These are phyloP conservation scores for Loriculus beryllinus DNA, from an alignment of 2,797 vertebrate genomes.

Conservation along the genomic window DNA sequence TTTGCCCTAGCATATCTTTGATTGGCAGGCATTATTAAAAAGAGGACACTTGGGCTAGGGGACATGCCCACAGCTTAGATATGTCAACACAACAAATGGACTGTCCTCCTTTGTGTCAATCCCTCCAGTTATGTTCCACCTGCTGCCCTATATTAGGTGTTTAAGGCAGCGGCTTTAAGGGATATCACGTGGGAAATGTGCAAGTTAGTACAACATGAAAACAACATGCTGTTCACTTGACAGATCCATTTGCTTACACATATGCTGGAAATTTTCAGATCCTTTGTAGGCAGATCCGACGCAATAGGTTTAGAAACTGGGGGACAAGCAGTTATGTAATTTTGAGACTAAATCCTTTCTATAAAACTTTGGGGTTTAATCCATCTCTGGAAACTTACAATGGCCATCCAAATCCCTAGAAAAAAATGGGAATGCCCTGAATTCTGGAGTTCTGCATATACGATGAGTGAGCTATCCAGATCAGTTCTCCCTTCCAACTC, in stretches of 20 bases:
- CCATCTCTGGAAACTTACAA: neutral
- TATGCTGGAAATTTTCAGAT: neutral
- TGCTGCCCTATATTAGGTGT: conserved; percentile 12
- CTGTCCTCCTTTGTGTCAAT: neutral
- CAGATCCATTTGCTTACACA: neutral
- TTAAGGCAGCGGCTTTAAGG: conserved; percentile 8
- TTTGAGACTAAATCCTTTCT: fast-evolving
- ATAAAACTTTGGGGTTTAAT: neutral
- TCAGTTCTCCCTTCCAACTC: neutral
- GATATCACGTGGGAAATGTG: neutral
- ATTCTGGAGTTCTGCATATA: neutral
- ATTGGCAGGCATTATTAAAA: conserved; percentile 60
- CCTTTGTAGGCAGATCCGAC: neutral
- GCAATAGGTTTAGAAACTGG: neutral
- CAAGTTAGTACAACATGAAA: neutral
- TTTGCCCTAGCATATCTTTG: neutral
- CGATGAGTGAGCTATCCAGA: neutral
- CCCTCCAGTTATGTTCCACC: conserved; percentile 15
- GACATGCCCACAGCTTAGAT: conserved; percentile 53
- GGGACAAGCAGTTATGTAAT: neutral
- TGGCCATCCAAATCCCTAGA: neutral
- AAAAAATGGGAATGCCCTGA: neutral
- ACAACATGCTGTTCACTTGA: neutral
- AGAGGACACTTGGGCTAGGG: conserved; percentile 49
- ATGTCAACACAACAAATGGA: conserved; percentile 50